A percentile compares a stretch with the other conserved stretches of the same genome.
phyloP scores from a whole-genome alignment of 1,140 invertebrate species.

The Brachionus calyciflorus region DNA sequence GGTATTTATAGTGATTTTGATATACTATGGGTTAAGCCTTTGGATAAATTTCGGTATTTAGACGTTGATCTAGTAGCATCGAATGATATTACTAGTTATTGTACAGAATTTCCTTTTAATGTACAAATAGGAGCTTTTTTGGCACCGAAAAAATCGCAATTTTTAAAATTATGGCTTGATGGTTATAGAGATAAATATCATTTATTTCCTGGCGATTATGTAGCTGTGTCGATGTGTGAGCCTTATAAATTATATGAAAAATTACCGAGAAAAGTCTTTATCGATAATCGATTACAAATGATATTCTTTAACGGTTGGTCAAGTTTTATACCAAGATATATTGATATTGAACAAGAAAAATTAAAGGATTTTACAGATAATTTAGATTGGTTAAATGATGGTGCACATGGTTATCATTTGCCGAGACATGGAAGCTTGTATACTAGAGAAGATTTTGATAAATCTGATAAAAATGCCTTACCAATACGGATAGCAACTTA shows the following conservation, averaged over 20 bases:
- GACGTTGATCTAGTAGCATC: conserved; percentile 41
- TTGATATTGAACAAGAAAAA: conserved; percentile 14
- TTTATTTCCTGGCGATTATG: conserved; percentile 39
- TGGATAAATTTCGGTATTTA: conserved; percentile 26
- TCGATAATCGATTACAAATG: conserved; percentile 44
- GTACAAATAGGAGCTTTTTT: conserved; percentile 45
- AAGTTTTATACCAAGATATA: conserved; percentile 26
- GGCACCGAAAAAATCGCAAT: conserved; percentile 12
- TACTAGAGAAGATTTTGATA: conserved; percentile 2
- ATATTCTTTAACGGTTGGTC: conserved; percentile 46
- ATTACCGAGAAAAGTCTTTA: conserved; percentile 12
- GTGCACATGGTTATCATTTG: conserved; percentile 38
- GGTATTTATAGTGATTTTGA: conserved; percentile 45
- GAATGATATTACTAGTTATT: conserved; percentile 44
- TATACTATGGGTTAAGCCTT: conserved; percentile 29
- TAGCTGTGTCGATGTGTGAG: conserved; percentile 42
- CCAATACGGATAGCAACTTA: conserved; percentile 27
- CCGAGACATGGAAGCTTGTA: conserved; percentile 16
- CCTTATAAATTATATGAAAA: conserved; percentile 45
- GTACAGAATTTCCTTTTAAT: conserved; percentile 17
- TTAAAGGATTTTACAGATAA: conserved; percentile 38
- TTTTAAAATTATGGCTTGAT: conserved; percentile 30
- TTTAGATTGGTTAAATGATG: conserved; percentile 44
- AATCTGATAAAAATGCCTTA: conserved; percentile 1
- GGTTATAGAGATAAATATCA: conserved; percentile 35